Conservation (phyloP, 2,888 invertebrate genomes). For the Tetanocera ferruginea region DNA sequence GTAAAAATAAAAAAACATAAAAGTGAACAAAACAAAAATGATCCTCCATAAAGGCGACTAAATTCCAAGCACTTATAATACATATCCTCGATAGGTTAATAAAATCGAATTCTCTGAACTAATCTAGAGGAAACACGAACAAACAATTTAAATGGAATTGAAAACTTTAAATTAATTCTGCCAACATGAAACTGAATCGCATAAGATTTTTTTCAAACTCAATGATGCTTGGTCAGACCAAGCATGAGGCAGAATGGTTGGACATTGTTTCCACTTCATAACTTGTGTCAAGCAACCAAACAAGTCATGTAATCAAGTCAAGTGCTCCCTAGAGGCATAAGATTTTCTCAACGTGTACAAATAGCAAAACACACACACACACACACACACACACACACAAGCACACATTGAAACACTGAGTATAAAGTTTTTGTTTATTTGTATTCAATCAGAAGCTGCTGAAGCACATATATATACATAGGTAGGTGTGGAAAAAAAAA, state of each 20-base stretch:
- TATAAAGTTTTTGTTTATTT: slow-evolving; percentile 46
- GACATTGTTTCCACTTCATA: slow-evolving; percentile 55
- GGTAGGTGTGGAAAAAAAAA: neutral
- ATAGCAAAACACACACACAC: neutral
- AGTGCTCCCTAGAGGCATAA: slow-evolving; percentile 52
- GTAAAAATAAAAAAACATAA: no score
- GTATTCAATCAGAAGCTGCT: slow-evolving; percentile 25
- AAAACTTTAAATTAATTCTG: slow-evolving; percentile 23
- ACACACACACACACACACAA: neutral
- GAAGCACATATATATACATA: neutral
- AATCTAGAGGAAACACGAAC: neutral
- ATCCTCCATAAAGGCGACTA: no score
- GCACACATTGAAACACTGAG: neutral
- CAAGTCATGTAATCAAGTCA: slow-evolving; percentile 58
- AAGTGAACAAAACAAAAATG: no score
- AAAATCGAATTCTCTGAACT: neutral
- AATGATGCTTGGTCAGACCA: no score
- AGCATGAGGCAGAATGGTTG: neutral
- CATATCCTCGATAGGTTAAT: no score
- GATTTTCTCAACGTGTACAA: slow-evolving; percentile 31
- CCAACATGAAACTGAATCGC: neutral
- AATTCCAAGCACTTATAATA: no score
- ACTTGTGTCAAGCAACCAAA: slow-evolving; percentile 60
- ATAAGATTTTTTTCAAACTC: no score
- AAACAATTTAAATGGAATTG: slow-evolving; percentile 13